Base-by-base conservation (phyloP, 2,888 invertebrate species). In the Carpatolechia fugitivella region DNA sequence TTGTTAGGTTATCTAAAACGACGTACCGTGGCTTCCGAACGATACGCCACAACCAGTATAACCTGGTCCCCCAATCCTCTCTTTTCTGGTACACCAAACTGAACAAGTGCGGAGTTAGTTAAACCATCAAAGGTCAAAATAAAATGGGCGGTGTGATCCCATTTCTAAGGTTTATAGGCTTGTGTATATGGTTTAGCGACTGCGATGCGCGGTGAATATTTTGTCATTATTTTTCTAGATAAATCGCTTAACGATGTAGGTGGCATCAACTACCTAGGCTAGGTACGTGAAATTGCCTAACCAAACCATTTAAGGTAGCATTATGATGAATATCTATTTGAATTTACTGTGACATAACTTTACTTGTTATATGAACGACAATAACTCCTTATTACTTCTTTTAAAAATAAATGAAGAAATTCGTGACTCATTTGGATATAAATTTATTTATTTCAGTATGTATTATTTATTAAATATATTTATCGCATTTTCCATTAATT, bases 1-100 rank as follows among this genome's bases (percentile, higher is more conserved):
- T 85, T 81, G 82, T 83, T 72, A 69, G 74, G 78, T 85, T 87
- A 85, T 85, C 86, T 81, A 68, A 68, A 76, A 74, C 77, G 80
- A 64, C 70, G 69, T 62, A 55, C 60, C 57, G 57, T 61, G 58
- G 60, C 60, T 56, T 60, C 65, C 70, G 64, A 68, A 61, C 65
- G 74, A 71, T 74, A 67, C 65, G 63, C 58, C 65, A 69, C 78
- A 78, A 69, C 78, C 72, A 66, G 57, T 59, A 68, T 75, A 80
- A 80, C 72, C 72, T 76, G 82, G 82, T 74, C 77, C 71, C 60
- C 57, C 58, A 57, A 55, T 51, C 66, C 62, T 55, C 52, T 31
- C 56, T 54, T 41, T 47, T 49, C 44, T 46, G 6, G 10, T 31
- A 35, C 16, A 35, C 11, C 29, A 20, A 63, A 55, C 57, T 41